Conservation (phyloP, 2,797 vertebrate genomes). For the Sitta carolinensis region DNA sequence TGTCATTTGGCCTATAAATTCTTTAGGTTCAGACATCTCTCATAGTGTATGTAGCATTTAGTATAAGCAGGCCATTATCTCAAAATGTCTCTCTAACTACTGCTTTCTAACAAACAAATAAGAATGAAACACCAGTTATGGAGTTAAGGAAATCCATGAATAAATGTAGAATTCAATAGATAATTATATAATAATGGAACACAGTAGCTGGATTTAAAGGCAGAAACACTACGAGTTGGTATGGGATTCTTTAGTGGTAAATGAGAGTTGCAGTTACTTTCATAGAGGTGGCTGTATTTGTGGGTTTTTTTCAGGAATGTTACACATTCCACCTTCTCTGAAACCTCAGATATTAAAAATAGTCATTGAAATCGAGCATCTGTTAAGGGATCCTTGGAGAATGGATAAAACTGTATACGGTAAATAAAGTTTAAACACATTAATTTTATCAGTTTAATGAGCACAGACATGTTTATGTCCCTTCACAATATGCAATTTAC, state of each 20-base stretch:
- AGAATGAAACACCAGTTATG: not conserved
- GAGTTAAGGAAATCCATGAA: not conserved
- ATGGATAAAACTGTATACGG: slow-evolving; percentile 1
- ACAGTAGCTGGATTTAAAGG: not conserved
- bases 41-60: not conserved
- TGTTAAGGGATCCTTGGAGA: slow-evolving; percentile 37
- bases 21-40: not conserved
- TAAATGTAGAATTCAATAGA: not conserved
- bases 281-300: not conserved
- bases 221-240: not conserved
- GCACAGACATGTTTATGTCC: not conserved
- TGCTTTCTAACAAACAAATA: not conserved
- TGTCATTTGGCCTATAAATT: not conserved
- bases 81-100: not conserved
- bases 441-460: slow-evolving; percentile 64
- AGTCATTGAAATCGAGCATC: slow-evolving; percentile 41
- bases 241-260: not conserved
- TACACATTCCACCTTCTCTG: not conserved
- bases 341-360: slow-evolving; percentile 2
- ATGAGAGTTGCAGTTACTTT: not conserved
- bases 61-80: not conserved
- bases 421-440: slow-evolving; percentile 60
- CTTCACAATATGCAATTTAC: slow-evolving; percentile 57
- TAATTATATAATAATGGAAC: not conserved
- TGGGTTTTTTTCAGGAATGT: not conserved